Percentiles rank a stretch among this genome's conserved stretches.
These are phyloP conservation scores for Lottia scabra DNA, from an alignment of 2,888 invertebrate genomes.

Conservation along the genomic window DNA sequence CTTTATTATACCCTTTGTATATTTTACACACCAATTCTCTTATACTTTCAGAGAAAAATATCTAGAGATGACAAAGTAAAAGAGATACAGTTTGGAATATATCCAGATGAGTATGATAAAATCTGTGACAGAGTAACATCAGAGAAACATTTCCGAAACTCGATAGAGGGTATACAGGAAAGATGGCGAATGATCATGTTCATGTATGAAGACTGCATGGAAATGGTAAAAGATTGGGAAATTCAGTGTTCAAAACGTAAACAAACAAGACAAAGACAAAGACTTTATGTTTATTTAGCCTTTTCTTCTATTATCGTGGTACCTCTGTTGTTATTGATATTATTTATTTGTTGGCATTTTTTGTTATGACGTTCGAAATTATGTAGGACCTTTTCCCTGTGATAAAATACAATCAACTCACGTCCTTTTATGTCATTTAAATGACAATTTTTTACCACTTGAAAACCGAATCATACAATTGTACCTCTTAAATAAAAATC, in stretches of 20 bases:
- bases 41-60: slow-evolving; percentile 15
- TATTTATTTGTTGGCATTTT: not conserved
- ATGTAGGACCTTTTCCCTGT: too few species aligned
- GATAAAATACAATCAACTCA: too few species aligned
- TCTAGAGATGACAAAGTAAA: slow-evolving; percentile 23
- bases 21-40: too few species aligned
- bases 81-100: slow-evolving; percentile 40
- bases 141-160: slow-evolving; percentile 41
- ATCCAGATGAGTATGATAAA: slow-evolving; percentile 42
- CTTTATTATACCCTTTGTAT: too few species aligned
- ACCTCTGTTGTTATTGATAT: not conserved
- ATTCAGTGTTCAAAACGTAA: slow-evolving; percentile 10
- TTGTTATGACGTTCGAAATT: too few species aligned
- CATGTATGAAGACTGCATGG: slow-evolving; percentile 52
- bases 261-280: not conserved
- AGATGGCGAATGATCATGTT: slow-evolving; percentile 51
- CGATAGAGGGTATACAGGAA: slow-evolving; percentile 48
- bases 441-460: too few species aligned
- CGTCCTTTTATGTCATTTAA: too few species aligned
- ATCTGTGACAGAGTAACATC: slow-evolving; percentile 43
- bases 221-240: slow-evolving; percentile 36
- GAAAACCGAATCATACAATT: too few species aligned
- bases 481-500: too few species aligned
- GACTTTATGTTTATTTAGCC: not conserved
- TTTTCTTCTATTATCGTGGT: not conserved